A percentile compares a stretch with the other conserved stretches of the same genome.
phyloP scores from a whole-genome alignment of 2,113 vertebrate genomes.

The Anarrhichthys ocellatus region DNA sequence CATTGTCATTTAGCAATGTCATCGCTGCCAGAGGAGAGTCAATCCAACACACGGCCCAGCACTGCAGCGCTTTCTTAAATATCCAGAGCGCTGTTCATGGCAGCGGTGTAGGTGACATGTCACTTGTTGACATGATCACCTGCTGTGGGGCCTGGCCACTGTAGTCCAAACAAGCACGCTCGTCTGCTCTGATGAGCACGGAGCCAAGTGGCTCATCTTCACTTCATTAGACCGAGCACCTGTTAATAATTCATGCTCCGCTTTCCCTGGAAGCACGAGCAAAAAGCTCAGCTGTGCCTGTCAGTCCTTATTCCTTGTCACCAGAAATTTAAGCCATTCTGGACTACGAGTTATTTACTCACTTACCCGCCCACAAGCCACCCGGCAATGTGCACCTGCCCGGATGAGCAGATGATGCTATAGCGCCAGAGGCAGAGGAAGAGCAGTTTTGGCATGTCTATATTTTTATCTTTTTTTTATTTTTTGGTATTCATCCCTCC shows the following conservation, averaged over 20 bases:
- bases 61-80: not conserved
- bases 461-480: conserved; percentile 26
- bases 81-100: not conserved
- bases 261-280: conserved; percentile 58
- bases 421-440: conserved; percentile 41
- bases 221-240: conserved; percentile 54
- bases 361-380: conserved; percentile 13
- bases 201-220: conserved; percentile 56
- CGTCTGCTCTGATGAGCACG: conserved; percentile 27
- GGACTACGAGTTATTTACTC: conserved; percentile 64
- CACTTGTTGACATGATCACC: conserved; percentile 29
- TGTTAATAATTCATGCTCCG: conserved; percentile 70
- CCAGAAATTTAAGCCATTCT: conserved; percentile 57
- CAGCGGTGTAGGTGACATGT: conserved; percentile 12
- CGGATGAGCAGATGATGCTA: conserved; percentile 56
- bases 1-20: too few relatives aligned
- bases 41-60: not conserved
- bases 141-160: conserved; percentile 21
- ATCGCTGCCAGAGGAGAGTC: too few relatives aligned
- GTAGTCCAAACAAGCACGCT: conserved; percentile 15
- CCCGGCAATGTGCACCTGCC: conserved; percentile 55
- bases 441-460: conserved; percentile 32
- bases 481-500: conserved; percentile 22
- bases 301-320: conserved; percentile 59
- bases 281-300: conserved; percentile 62